A percentile compares a stretch with the other conserved stretches of the same genome.
phyloP scores from a whole-genome alignment of 2,797 vertebrate genomes.

The Glossophaga mutica region DNA sequence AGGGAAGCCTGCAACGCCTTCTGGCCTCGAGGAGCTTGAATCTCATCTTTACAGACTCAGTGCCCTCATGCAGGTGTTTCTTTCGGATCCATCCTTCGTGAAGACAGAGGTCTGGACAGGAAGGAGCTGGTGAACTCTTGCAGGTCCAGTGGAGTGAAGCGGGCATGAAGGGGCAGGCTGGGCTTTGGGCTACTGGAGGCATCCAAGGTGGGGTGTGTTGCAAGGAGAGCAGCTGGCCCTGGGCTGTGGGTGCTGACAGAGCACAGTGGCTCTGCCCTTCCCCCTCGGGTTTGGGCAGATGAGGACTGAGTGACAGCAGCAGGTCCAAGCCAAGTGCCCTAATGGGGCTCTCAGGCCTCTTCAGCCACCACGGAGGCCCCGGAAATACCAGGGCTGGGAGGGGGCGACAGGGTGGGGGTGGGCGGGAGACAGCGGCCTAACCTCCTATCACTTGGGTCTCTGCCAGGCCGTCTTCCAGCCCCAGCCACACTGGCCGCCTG shows the following conservation, averaged over 20 bases:
- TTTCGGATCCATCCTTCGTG: background rate
- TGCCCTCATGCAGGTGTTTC: background rate
- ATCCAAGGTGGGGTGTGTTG: slow-evolving; percentile 1
- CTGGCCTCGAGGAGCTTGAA: background rate
- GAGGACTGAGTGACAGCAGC: slow-evolving; percentile 70
- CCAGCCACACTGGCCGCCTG: background rate
- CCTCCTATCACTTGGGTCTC: slow-evolving; percentile 20
- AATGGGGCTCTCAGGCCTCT: slow-evolving; percentile 55
- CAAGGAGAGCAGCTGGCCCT: slow-evolving; percentile 65
- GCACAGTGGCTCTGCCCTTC: slow-evolving; percentile 35
- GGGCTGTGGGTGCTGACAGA: slow-evolving; percentile 59
- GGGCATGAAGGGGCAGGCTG: background rate
- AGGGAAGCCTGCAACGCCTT: background rate
- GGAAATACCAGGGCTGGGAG: slow-evolving; percentile 54
- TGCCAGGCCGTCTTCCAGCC: background rate
- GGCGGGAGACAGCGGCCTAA: background rate
- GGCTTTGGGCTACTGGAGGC: slow-evolving; percentile 21
- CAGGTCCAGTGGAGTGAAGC: background rate
- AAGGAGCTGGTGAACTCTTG: background rate
- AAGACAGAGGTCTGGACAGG: background rate
- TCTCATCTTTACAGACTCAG: background rate
- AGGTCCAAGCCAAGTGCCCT: slow-evolving; percentile 65
- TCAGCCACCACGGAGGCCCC: slow-evolving; percentile 48
- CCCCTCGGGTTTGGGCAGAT: background rate
- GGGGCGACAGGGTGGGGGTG: background rate